phyloP scores from a whole-genome alignment of 1,140 invertebrate genomes.

The Ostrea denselamellosa region DNA sequence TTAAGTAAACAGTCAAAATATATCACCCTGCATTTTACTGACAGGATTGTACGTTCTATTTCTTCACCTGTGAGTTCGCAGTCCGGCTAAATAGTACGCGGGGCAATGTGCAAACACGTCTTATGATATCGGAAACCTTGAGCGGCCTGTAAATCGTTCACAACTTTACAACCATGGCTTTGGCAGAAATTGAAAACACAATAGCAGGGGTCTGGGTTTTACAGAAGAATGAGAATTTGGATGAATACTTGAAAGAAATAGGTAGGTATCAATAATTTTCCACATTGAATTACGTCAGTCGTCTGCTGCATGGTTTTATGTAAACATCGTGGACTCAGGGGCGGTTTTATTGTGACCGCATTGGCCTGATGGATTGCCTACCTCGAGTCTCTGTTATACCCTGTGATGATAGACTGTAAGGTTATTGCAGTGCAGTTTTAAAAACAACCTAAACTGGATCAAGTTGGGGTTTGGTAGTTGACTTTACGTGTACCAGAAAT shows the following conservation, averaged over 20 bases:
- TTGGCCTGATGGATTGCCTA: no score
- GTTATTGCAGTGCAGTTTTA: no score
- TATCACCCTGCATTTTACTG: neutral
- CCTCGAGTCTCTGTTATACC: no score
- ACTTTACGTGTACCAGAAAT: no score
- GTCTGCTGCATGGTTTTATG: no score
- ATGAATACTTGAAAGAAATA: conserved; percentile 59
- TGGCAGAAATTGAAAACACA: conserved; percentile 49
- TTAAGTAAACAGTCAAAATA: no score
- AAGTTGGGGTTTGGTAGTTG: no score
- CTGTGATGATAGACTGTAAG: no score
- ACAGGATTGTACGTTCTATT: neutral
- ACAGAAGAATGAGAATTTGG: conserved; percentile 54
- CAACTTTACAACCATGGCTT: conserved; percentile 37
- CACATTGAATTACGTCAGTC: no score
- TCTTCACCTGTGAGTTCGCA: neutral
- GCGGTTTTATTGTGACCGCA: no score
- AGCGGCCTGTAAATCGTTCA: neutral
- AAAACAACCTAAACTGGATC: no score
- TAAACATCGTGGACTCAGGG: no score
- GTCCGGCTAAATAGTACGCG: neutral
- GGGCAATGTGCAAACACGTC: conserved; percentile 16
- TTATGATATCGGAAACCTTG: neutral
- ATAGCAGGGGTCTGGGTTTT: conserved; percentile 51
- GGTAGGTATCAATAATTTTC: conserved; percentile 54